A percentile compares a stretch with the other conserved stretches of the same genome.
phyloP scores from a whole-genome alignment of 1,140 invertebrate genomes.

The Drosophila pachea region DNA sequence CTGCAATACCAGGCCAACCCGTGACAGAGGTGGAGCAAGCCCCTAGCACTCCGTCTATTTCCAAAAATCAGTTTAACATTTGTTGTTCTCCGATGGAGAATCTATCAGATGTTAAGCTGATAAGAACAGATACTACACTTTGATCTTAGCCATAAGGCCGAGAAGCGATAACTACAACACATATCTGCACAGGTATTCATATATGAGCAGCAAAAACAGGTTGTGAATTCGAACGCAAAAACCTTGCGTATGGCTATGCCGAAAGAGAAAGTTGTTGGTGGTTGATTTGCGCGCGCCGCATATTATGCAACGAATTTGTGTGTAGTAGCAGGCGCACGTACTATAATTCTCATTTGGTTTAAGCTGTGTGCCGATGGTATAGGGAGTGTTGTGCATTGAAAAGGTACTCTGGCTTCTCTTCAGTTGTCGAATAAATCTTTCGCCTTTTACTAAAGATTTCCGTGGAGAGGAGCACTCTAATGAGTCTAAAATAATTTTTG shows the following conservation, averaged over 20 bases:
- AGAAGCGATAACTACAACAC: slow-evolving; percentile 80
- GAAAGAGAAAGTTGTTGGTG: slow-evolving; percentile 1
- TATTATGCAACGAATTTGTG: slow-evolving; percentile 29
- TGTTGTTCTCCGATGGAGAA: slow-evolving; percentile 80
- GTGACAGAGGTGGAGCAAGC: slow-evolving; percentile 17
- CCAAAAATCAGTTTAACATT: slow-evolving; percentile 76
- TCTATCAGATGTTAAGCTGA: slow-evolving; percentile 84
- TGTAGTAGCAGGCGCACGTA: no score
- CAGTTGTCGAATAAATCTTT: slow-evolving; percentile 80
- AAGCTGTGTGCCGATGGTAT: slow-evolving; percentile 1
- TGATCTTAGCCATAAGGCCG: slow-evolving; percentile 80
- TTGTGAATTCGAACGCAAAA: slow-evolving; percentile 4
- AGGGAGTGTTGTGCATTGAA: background rate
- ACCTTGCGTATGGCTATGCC: no score
- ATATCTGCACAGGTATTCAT: no score
- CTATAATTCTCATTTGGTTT: slow-evolving; percentile 54
- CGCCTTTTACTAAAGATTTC: slow-evolving; percentile 81
- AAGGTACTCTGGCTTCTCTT: slow-evolving; percentile 46
- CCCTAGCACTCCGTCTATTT: slow-evolving; percentile 13
- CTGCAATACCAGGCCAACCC: slow-evolving; percentile 22
- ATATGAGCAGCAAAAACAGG: background rate
- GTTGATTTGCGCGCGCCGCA: slow-evolving; percentile 21
- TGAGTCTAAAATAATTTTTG: slow-evolving; percentile 78
- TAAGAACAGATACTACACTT: slow-evolving; percentile 82
- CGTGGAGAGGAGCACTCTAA: slow-evolving; percentile 61